Base-by-base conservation (phyloP, 2,888 invertebrate genomes). In the Torymus auratus region DNA sequence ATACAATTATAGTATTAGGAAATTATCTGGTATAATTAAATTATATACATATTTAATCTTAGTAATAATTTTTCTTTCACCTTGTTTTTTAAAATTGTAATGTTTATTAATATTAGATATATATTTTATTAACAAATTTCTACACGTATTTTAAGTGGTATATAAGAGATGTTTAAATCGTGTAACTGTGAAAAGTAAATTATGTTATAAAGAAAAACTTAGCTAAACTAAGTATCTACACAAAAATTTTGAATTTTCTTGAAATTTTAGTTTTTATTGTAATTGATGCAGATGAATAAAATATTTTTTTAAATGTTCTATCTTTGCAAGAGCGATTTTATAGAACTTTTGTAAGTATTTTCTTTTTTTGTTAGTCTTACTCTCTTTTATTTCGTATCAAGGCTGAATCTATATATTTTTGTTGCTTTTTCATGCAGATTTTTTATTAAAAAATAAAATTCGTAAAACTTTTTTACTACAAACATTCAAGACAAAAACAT, bases 401-500 rank as follows among this genome's bases (percentile, higher is more conserved):
- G 14, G n/a, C 12, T 64, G 14, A 65, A 64, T 73, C 13, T 73
- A 52, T 2, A 56, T 17, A 13, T 23, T 60, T 41, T 41, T 41
- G 7, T 41, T 60, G 11, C 58, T 76, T 67, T 52, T 64, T 55
- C 20, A n/a, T 3, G 14, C 11, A 41, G n/a, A 64, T 15, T 14
- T 41, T 65, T 68, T 67, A 67, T 52, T 52, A 28, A 67, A 67
- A 67, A 75, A 74, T 73, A 56, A 58, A 67, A 67, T 58, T 67
- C 64, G 41, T 41, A 41, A 41, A 41, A 7, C 41, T 41, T 41
- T 41, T 41, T 41, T 41, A 41, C 41, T 52, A 15, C 15, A 61
- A 17, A 58, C 58, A 58, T 60, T 17, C 7, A 60, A 75, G 17
- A 58, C 15, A 60, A 68, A 52, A 76, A 15, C 55, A 11, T 13